Conservation (phyloP, 2,888 invertebrate species). For the Aleiodes testaceus region DNA sequence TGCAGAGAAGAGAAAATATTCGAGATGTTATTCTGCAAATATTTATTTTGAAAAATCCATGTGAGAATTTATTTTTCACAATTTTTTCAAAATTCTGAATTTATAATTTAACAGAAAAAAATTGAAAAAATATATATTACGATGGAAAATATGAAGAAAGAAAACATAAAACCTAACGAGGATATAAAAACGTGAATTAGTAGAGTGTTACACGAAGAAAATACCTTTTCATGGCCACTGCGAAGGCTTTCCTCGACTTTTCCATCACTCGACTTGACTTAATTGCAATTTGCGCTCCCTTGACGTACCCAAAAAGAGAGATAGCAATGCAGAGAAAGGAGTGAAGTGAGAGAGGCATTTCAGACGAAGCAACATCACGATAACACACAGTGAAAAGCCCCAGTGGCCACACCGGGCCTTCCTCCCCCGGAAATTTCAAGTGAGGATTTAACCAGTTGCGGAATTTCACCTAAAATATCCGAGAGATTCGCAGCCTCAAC, state of each 20-base stretch:
- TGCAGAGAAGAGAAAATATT: too few relatives aligned
- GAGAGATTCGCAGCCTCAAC: not conserved
- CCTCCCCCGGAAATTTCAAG: conserved; percentile 17
- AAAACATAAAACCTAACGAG: not conserved
- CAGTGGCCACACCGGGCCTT: not conserved
- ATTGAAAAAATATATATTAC: too few relatives aligned
- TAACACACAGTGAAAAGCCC: conserved; percentile 17
- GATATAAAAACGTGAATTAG: not conserved
- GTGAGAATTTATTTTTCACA: too few relatives aligned
- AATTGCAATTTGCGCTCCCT: conserved; percentile 37
- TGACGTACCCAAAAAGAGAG: not conserved
- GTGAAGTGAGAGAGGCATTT: not conserved
- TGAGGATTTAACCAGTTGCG: conserved; percentile 12
- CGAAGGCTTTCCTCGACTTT: conserved; percentile 16
- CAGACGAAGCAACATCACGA: not conserved
- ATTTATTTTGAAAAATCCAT: too few relatives aligned
- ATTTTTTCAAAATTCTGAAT: too few relatives aligned
- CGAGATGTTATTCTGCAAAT: too few relatives aligned
- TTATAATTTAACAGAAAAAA: too few relatives aligned
- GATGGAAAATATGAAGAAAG: too few relatives aligned
- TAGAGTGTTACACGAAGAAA: not conserved
- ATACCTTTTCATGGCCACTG: not conserved
- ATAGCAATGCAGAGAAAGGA: not conserved
- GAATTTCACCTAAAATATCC: conserved; percentile 10
- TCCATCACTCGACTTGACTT: conserved; percentile 28